phyloP scores from a whole-genome alignment of 1,140 invertebrate species.

The Pseudomyrmex sp. region DNA sequence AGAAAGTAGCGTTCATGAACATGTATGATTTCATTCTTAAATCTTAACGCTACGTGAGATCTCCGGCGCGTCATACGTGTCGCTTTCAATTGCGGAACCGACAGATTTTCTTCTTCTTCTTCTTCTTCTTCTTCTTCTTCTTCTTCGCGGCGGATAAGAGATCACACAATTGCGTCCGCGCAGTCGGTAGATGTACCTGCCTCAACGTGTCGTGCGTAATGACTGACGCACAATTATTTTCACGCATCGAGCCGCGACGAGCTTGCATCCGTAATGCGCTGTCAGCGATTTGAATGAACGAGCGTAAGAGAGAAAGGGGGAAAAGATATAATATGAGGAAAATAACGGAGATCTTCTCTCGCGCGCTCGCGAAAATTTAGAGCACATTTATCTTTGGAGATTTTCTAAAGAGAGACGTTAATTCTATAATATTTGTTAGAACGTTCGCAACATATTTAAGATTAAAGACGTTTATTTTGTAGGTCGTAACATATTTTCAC shows the following conservation, averaged over 20 bases:
- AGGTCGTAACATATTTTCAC: not conserved
- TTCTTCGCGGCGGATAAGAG: slow-evolving; percentile 7
- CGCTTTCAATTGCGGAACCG: slow-evolving; percentile 56
- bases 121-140: no score
- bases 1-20: slow-evolving; percentile 59
- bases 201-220: slow-evolving; percentile 42
- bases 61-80: slow-evolving; percentile 28
- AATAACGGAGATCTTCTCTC: no score
- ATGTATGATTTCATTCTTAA: slow-evolving; percentile 53
- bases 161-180: slow-evolving; percentile 28
- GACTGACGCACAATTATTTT: slow-evolving; percentile 46
- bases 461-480: slow-evolving; percentile 20
- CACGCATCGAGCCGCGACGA: slow-evolving; percentile 36
- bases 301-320: not conserved
- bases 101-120: slow-evolving; percentile 16
- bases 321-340: not conserved
- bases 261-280: slow-evolving; percentile 29
- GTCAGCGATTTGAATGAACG: slow-evolving; percentile 11
- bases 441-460: not conserved
- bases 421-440: not conserved
- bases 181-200: not conserved
- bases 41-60: slow-evolving; percentile 40
- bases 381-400: not conserved
- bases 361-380: slow-evolving; percentile 1
- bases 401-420: not conserved